Base-by-base conservation (phyloP, 2,888 invertebrate species). In the Agrochola litura region DNA sequence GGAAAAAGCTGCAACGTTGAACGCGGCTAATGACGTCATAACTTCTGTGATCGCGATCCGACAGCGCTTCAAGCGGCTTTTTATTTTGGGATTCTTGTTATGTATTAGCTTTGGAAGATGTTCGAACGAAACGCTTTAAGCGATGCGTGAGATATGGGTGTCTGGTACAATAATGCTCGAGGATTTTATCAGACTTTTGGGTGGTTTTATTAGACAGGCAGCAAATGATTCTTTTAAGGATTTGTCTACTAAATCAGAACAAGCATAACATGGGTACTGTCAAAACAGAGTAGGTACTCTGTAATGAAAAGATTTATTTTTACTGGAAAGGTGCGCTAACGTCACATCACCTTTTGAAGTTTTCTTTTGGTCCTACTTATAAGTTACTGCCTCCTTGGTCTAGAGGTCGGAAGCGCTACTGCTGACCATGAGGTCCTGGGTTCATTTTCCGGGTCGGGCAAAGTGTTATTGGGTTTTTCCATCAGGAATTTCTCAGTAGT, bases 1-100 rank as follows among this genome's bases (percentile, higher is more conserved):
- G 87, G 92, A 94, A 94, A 94, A 92, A 92, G 91, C 91, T 92
- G 93, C 92, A 93, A 93, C 91, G 92, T 91, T 93, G 92, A 91
- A 90, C 91, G 90, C 73, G 89, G 90, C 93, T 95, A 95, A 96
- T 94, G 95, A 95, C 93, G 93, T 94, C 94, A 93, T 96, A 96
- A 96, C 86, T 88, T 81, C 77, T 72, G 79, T 84, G 88, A 88
- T 85, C 89, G 79, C 82, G 79, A 88, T 89, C 89, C 85, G 82
- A 85, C 88, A 88, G 89, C 88, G 88, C 88, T 89, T 88, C 79
- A 83, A 88, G 89, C 88, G 81, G 83, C 71, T 88, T 89, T 89
- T 88, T 88, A 88, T 88, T 88, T 89, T 74, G 77, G 79, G 85
- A 75, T 79, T 69, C 77, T 82, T 73, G 78, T 85, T 79, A 87